Conservation (phyloP, 1,140 invertebrate species). For the Cyphomyrmex costatus region DNA sequence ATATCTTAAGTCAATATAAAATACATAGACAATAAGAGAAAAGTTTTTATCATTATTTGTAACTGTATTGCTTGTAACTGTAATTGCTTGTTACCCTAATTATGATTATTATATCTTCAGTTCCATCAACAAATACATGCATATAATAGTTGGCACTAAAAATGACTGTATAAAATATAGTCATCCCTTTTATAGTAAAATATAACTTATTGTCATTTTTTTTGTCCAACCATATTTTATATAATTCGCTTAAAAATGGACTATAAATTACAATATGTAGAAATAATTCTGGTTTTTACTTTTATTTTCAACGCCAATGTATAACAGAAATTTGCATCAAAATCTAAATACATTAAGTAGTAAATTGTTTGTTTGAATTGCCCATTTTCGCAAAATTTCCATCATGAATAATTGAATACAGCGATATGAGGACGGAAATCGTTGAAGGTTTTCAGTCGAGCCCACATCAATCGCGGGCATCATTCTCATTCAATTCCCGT, state of each 20-base stretch:
- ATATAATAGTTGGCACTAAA: too few relatives aligned
- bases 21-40: neutral
- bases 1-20: neutral
- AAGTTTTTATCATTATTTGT: neutral
- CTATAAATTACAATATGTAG: too few relatives aligned
- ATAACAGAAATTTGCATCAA: neutral
- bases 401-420: slow-evolving; percentile 42
- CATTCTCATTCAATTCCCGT: slow-evolving; percentile 76
- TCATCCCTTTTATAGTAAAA: too few relatives aligned
- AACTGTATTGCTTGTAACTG: too few relatives aligned
- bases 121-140: too few relatives aligned
- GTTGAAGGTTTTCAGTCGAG: slow-evolving; percentile 58
- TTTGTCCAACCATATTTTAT: too few relatives aligned
- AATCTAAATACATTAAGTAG: slow-evolving; percentile 20
- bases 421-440: slow-evolving; percentile 41
- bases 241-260: too few relatives aligned
- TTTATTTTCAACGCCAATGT: neutral
- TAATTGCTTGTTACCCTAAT: too few relatives aligned
- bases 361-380: neutral
- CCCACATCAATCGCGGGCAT: slow-evolving; percentile 53
- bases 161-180: too few relatives aligned
- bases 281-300: neutral
- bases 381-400: neutral
- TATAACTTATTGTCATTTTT: too few relatives aligned
- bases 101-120: too few relatives aligned